Evolutionary conservation across 2,113 vertebrate species (phyloP).

Genomic region (Sander vitreus): DNA sequence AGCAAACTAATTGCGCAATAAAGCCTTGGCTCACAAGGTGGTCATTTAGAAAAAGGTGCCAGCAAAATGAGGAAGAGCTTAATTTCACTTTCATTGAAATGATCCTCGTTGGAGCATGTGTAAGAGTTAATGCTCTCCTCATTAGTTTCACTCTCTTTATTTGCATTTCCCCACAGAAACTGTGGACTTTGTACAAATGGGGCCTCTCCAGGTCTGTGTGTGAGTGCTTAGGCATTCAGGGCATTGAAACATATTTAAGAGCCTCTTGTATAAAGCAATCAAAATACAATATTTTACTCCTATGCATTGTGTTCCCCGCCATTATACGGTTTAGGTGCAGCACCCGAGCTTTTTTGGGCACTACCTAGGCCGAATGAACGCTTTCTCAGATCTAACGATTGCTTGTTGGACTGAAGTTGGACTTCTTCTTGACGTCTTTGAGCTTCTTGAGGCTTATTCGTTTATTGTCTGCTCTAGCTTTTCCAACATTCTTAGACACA

Average conservation of each 20-base stretch:
- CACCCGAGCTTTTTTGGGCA: too few relatives aligned
- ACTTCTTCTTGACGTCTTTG: too few relatives aligned
- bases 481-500: too few relatives aligned
- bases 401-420: too few relatives aligned
- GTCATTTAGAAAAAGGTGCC: conserved; percentile 1
- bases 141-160: conserved; percentile 13
- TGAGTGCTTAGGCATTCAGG: background rate
- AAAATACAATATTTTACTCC: background rate
- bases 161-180: conserved; percentile 15
- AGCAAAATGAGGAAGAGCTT: conserved; percentile 28
- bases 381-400: too few relatives aligned
- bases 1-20: conserved; percentile 19
- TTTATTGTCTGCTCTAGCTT: too few relatives aligned
- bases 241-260: background rate
- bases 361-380: too few relatives aligned
- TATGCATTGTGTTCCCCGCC: too few relatives aligned
- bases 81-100: conserved; percentile 30
- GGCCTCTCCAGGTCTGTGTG: conserved; percentile 12
- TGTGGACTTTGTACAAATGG: background rate
- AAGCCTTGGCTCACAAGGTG: conserved; percentile 2
- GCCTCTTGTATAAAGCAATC: background rate
- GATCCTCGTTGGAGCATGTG: conserved; percentile 3
- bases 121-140: conserved; percentile 11
- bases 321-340: too few relatives aligned
- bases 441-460: too few relatives aligned